Evolutionary conservation across 2,113 vertebrate genomes (phyloP), one percentile per base, ranked within the genome.

Genomic region (Heterochromis multidens): DNA sequence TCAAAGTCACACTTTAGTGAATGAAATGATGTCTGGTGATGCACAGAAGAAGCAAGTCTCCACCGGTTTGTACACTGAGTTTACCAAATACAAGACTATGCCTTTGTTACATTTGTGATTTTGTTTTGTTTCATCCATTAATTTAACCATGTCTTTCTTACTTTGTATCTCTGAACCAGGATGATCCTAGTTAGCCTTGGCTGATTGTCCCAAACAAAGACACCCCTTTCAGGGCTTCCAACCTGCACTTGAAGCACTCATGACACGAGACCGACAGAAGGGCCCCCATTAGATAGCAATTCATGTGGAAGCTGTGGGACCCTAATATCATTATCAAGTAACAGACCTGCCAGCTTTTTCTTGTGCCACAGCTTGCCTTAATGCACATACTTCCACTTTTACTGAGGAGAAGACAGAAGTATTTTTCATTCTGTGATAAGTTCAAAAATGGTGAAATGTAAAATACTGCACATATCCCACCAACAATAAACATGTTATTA

Each of bases 201-300:
- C 85, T 83, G 63, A 74, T 70, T 63, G 76, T 88, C 29, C 81
- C 67, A 58, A 85, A 88, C 80, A 81, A 87, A 90, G 85, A 61
- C 43, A 77, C 27, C 77, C 65, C 63, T 63, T 80, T 46, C 89
- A 81, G 80, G 60, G 56, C 52, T 85, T 89, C 88, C 80, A 88
- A 87, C 77, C 74, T 87, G 63, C 72, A 82, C 62, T 87, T 87
- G 62, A 88, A 76, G 56, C 80, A 79, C 88, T 63, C 83, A 59
- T 87, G 65, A 90, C 86, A 87, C 83, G 72, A 87, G 77, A 88
- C 80, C 83, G 91, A 92, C 94, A 92, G 89, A 94, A 87, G 91
- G 94, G 57, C 87, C 84, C 82, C 89, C 89, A 92, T 94, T 95
- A 95, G 91, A 86, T 76, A 61, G 79, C 88, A 90, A 94, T 94